phyloP scores from a whole-genome alignment of 2,113 vertebrate genomes.

The Nannospalax galili region DNA sequence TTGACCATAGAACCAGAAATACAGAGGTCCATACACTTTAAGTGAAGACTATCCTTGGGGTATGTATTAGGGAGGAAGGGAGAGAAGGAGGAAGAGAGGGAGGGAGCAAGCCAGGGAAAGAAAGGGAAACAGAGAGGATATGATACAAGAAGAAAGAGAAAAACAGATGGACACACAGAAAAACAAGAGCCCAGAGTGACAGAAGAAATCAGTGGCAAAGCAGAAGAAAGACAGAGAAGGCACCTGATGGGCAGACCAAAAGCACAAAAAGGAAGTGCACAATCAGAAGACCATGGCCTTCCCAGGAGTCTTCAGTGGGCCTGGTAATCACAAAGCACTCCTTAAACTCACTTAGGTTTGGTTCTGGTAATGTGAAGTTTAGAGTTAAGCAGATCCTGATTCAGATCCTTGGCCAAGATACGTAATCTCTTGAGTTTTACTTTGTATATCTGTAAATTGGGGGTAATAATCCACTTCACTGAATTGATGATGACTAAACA shows the following conservation, averaged over 20 bases:
- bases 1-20: neutral
- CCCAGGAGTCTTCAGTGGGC: neutral
- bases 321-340: neutral
- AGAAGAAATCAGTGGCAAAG: neutral
- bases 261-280: neutral
- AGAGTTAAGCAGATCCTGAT: neutral
- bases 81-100: neutral
- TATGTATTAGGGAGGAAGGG: neutral
- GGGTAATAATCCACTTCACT: neutral
- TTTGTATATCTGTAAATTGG: neutral
- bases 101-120: neutral
- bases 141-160: neutral
- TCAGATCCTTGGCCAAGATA: neutral
- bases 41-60: neutral
- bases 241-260: neutral
- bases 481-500: constrained; percentile 21
- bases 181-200: neutral
- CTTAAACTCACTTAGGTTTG: neutral
- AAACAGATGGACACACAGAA: neutral
- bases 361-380: neutral
- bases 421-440: neutral
- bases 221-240: constrained; percentile 5
- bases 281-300: too few species aligned
- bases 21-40: neutral
- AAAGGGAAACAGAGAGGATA: too few species aligned